Evolutionary conservation across 2,113 vertebrate genomes (phyloP), one percentile per base, ranked within the genome.

Genomic region (Coregonus clupeaformis): DNA sequence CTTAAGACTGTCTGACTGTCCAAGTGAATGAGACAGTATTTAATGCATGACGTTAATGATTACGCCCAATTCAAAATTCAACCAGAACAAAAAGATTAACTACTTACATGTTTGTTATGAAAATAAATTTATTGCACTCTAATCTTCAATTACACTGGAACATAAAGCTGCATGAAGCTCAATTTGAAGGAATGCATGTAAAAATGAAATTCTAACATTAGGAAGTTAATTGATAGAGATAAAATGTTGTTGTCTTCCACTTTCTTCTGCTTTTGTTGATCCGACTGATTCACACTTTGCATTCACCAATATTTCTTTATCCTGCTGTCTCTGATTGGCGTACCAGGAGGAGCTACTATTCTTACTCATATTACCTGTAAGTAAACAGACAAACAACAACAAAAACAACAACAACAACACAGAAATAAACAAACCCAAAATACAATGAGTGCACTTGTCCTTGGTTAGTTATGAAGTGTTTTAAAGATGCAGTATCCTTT

Each of bases 341-440:
- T 94, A 85, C 96, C 96, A 99, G 98, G 95, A 99, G 98, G 98
- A 99, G 95, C 97, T 98, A 98, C 98, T 98, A 99, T 98, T 98
- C 98, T 95, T 99, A 99, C 96, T 99, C 98, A 95, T 99, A 99
- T 97, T 99, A 99, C 95, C 98, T 99, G 98, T 99, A 99, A 99
- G 98, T 99, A 99, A 95, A 97, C 67, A 77, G 69, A 71, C 36
- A 68, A 74, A 68, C 36, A 68, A 60, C 25, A 74, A 67, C 13
- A 49, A 73, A 68, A 74, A 68, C 36, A 68, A 60, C 25, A 74
- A 67, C 13, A 49, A 73, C 57, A 60, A 59, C 3, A 65, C 30
- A 52, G 11, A 49, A 49, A 71, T 60, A 59, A 32, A 64, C 27
- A 62, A 30, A 22, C 25, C 29, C 25, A 68, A 18, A 22, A 59